Conservation (phyloP, 2,797 vertebrate genomes). For the Stomatorhinus walkeri region DNA sequence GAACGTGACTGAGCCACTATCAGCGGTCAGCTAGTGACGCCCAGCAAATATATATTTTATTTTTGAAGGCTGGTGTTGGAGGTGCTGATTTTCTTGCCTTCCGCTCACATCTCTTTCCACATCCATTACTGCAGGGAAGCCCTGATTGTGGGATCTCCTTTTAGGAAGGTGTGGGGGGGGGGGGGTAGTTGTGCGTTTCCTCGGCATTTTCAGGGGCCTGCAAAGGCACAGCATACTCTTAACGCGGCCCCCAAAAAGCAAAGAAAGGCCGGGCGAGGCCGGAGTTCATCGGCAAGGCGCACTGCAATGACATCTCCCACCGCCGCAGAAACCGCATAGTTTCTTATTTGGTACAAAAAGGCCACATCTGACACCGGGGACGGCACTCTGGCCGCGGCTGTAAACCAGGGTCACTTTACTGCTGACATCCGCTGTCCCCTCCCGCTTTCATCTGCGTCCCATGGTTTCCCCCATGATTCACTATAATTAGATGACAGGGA, state of each 20-base stretch:
- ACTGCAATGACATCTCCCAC: slow-evolving; percentile 63
- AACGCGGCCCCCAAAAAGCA: slow-evolving; percentile 41
- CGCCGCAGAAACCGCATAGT: slow-evolving; percentile 60
- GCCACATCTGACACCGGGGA: slow-evolving; percentile 66
- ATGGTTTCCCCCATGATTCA: slow-evolving; percentile 51
- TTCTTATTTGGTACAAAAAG: slow-evolving; percentile 51
- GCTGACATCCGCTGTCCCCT: slow-evolving; percentile 53
- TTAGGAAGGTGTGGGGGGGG: not conserved
- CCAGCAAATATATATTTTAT: slow-evolving; percentile 29
- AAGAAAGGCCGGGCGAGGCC: slow-evolving; percentile 46
- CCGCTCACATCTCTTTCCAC: slow-evolving; percentile 36
- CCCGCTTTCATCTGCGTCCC: slow-evolving; percentile 53
- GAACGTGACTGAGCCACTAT: slow-evolving; percentile 32
- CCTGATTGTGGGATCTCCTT: slow-evolving; percentile 28
- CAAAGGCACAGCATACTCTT: slow-evolving; percentile 35
- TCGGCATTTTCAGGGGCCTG: not conserved
- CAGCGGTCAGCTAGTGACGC: slow-evolving; percentile 29
- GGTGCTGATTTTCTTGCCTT: slow-evolving; percentile 37
- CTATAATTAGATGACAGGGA: slow-evolving; percentile 57
- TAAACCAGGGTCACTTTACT: slow-evolving; percentile 56
- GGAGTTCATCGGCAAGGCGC: slow-evolving; percentile 57
- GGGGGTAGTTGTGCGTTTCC: not conserved
- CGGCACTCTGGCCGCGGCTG: slow-evolving; percentile 52
- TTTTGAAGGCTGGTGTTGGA: slow-evolving; percentile 32
- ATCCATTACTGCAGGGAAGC: slow-evolving; percentile 41